Percentiles rank a stretch among this genome's conserved stretches.
These are phyloP conservation scores for Cartodere bifasciata DNA, from an alignment of 2,888 invertebrate genomes.

Conservation along the genomic window DNA sequence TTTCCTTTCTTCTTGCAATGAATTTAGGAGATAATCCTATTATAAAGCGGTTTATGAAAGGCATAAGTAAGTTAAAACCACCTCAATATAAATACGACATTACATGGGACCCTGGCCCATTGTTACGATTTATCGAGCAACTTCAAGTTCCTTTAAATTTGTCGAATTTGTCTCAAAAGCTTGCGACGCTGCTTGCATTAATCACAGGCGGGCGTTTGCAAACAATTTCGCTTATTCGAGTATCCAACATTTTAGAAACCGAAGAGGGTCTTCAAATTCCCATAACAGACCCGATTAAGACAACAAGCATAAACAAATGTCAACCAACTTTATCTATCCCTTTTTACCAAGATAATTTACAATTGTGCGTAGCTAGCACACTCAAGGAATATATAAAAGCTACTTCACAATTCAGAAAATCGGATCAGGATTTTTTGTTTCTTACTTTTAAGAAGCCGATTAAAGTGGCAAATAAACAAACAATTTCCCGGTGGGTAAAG, in stretches of 20 bases:
- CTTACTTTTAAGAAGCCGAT: conserved; percentile 9
- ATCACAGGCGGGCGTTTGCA: conserved; percentile 6
- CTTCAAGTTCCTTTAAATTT: neutral
- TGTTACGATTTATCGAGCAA: conserved; percentile 3
- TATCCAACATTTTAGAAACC: conserved; percentile 1
- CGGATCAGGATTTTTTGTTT: conserved; percentile 3
- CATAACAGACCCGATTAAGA: too few species aligned
- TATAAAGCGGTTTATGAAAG: conserved; percentile 11
- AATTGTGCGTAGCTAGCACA: conserved; percentile 2
- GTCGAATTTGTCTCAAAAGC: conserved; percentile 4
- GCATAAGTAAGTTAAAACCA: conserved; percentile 9
- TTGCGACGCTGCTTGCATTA: conserved; percentile 6
- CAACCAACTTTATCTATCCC: too few species aligned
- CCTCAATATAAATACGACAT: conserved; percentile 1
- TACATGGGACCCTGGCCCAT: conserved; percentile 5
- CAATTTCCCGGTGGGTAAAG: conserved; percentile 8
- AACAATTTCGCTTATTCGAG: conserved; percentile 4
- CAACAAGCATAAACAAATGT: too few species aligned
- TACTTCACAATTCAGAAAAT: conserved; percentile 4
- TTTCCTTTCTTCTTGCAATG: conserved; percentile 7
- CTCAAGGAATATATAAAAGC: conserved; percentile 1
- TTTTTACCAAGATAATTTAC: too few species aligned
- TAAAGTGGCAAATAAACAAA: conserved; percentile 5
- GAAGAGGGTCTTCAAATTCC: neutral
- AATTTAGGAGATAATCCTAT: conserved; percentile 8